Evolutionary conservation across 2,113 vertebrate species (phyloP).

Genomic region (Lucifuga dentata): DNA sequence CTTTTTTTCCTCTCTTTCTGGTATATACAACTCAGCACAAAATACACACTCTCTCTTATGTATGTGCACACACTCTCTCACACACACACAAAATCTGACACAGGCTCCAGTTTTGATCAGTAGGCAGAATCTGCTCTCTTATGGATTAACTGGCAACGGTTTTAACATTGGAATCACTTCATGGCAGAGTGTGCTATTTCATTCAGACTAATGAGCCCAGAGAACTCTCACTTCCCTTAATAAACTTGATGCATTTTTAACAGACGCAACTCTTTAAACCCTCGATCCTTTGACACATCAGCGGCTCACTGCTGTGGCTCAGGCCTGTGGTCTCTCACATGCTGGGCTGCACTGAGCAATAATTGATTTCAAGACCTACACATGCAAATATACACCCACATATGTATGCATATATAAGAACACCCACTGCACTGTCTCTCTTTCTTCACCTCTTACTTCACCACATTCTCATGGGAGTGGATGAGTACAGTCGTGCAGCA

Average conservation of each 20-base stretch:
- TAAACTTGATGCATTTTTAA: constrained; percentile 85
- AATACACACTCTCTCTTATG: constrained; percentile 37
- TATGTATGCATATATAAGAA: constrained; percentile 1
- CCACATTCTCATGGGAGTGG: constrained; percentile 4
- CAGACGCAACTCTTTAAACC: constrained; percentile 72
- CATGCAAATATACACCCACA: constrained; percentile 36
- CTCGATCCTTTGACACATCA: constrained; percentile 54
- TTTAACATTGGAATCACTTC: constrained; percentile 72
- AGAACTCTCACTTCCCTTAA: constrained; percentile 79
- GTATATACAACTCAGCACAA: constrained; percentile 42
- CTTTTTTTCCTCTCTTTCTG: constrained; percentile 49
- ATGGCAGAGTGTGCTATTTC: constrained; percentile 78
- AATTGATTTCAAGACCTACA: constrained; percentile 37
- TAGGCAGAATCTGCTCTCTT: constrained; percentile 76
- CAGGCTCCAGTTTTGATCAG: constrained; percentile 74
- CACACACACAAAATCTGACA: constrained; percentile 16
- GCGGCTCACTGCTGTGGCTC: constrained; percentile 49
- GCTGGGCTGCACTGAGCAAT: constrained; percentile 39
- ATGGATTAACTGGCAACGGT: constrained; percentile 77
- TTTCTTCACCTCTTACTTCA: too few relatives aligned
- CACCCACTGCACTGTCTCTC: constrained; percentile 1
- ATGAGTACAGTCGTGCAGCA: constrained; percentile 52
- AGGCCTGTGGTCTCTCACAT: constrained; percentile 55
- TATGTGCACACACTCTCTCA: constrained; percentile 6
- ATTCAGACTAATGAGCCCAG: constrained; percentile 82